Percentiles rank a stretch among this genome's conserved stretches.
Evolutionary conservation across 1,140 invertebrate species (phyloP).

Genomic region (Lepidurus arcticus): DNA sequence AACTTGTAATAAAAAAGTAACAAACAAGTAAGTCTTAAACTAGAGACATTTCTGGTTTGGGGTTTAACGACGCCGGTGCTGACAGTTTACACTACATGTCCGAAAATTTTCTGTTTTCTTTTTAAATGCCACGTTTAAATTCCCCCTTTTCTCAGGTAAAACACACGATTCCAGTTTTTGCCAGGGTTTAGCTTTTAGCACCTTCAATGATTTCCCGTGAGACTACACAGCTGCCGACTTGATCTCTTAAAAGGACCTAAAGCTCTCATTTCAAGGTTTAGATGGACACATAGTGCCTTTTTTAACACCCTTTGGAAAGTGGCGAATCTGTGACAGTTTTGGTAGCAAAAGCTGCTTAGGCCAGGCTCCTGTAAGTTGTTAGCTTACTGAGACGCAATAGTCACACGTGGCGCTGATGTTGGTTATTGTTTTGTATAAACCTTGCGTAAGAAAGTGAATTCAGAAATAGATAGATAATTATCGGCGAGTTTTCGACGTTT

Average conservation of each 20-base stretch:
- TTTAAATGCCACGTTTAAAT: not conserved
- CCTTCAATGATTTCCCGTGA: not conserved
- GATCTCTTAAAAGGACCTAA: not conserved
- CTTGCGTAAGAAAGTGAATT: no score
- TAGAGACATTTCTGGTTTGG: not conserved
- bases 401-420: no score
- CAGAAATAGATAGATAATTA: no score
- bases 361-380: no score
- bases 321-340: not conserved
- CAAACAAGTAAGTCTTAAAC: not conserved
- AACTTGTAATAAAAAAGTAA: not conserved
- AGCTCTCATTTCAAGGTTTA: conserved; percentile 2
- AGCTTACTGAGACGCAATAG: no score
- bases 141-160: not conserved
- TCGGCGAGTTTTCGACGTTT: no score
- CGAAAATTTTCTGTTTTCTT: no score
- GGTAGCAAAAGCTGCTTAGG: not conserved
- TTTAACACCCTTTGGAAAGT: not conserved
- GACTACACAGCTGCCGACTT: not conserved
- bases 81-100: not conserved
- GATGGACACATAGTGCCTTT: not conserved
- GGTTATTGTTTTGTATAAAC: no score
- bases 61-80: not conserved
- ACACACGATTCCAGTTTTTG: not conserved
- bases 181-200: conserved; percentile 4